phyloP scores from a whole-genome alignment of 2,113 vertebrate genomes.

The Grammomys dolichurus region DNA sequence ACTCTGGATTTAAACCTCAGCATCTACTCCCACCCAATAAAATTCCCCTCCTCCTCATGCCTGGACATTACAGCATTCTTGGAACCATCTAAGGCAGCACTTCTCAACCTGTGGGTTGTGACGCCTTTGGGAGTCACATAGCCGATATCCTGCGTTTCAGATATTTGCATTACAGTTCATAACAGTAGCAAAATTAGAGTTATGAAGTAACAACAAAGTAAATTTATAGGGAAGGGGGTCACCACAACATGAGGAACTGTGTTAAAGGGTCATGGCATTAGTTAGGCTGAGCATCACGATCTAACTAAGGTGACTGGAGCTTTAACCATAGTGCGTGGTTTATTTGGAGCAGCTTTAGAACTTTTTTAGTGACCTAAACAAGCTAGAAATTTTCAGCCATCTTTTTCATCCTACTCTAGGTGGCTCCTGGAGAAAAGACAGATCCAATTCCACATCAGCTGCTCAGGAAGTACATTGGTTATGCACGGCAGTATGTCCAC shows the following conservation, averaged over 20 bases:
- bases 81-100: constrained; percentile 31
- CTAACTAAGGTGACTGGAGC: background rate
- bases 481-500: constrained; percentile 96
- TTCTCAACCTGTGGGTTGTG: background rate
- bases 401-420: constrained; percentile 83
- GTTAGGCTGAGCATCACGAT: background rate
- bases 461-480: constrained; percentile 96
- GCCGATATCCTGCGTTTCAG: background rate
- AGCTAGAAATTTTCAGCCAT: constrained; percentile 12
- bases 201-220: background rate
- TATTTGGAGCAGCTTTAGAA: constrained; percentile 60
- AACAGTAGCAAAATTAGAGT: background rate
- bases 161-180: background rate
- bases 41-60: background rate
- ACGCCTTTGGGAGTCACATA: background rate
- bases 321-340: background rate
- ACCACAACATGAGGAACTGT: background rate
- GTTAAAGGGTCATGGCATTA: background rate
- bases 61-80: background rate
- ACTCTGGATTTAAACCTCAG: background rate
- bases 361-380: constrained; percentile 16
- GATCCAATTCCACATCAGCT: constrained; percentile 95
- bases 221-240: background rate
- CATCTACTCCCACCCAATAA: background rate
- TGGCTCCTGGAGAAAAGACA: constrained; percentile 90